These are phyloP conservation scores for Pantala flavescens DNA, from an alignment of 1,140 invertebrate genomes.

Conservation along the genomic window DNA sequence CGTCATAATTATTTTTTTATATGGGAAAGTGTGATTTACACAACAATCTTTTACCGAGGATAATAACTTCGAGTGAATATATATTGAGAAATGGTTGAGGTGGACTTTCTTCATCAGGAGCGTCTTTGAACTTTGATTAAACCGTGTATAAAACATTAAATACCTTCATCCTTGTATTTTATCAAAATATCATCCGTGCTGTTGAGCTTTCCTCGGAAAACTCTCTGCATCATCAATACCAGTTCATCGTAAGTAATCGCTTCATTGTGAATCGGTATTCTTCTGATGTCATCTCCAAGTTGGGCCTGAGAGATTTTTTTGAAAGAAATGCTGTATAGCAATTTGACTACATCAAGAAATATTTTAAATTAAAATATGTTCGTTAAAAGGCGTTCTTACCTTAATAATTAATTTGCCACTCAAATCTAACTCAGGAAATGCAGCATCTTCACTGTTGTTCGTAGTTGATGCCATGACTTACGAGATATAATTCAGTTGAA, in stretches of 20 bases:
- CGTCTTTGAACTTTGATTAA: too few species aligned
- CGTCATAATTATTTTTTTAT: too few species aligned
- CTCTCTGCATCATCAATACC: constrained; percentile 65
- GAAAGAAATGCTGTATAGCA: neutral
- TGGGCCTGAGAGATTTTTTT: constrained; percentile 41
- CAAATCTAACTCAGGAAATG: constrained; percentile 1
- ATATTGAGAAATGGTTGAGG: too few species aligned
- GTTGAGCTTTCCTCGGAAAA: constrained; percentile 53
- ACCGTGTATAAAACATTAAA: neutral
- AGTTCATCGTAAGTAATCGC: constrained; percentile 68
- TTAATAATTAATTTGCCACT: constrained; percentile 11
- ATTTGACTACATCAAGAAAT: neutral
- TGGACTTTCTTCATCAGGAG: too few species aligned
- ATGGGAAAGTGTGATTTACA: too few species aligned
- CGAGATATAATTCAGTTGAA: neutral
- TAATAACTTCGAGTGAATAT: too few species aligned
- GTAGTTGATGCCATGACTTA: neutral
- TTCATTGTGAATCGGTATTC: constrained; percentile 66
- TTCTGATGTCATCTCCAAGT: constrained; percentile 57
- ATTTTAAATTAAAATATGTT: neutral
- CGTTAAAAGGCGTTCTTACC: neutral
- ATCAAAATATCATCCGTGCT: constrained; percentile 58
- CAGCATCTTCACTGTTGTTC: neutral
- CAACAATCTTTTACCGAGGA: too few species aligned
- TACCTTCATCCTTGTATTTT: constrained; percentile 68